Evolutionary conservation across 2,113 vertebrate genomes (phyloP).

Genomic region (Cettia cetti): DNA sequence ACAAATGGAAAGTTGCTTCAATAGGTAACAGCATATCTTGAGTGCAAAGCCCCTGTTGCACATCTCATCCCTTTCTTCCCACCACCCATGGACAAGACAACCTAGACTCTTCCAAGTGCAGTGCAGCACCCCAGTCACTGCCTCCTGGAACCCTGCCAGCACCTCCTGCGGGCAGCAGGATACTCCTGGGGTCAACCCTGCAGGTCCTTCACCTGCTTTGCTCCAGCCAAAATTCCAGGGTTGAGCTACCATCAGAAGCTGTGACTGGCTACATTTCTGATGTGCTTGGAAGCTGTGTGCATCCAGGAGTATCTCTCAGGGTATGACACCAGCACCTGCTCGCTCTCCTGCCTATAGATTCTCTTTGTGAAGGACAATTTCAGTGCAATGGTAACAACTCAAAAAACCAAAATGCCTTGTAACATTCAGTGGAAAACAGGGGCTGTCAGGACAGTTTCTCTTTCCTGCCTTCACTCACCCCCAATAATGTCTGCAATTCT

Average conservation of each 20-base stretch:
- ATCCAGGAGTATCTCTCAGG: neutral
- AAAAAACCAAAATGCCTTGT: neutral
- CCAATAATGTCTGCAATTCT: neutral
- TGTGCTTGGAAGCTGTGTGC: neutral
- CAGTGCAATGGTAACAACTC: neutral
- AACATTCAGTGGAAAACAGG: neutral
- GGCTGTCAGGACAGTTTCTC: neutral
- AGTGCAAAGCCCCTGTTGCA: neutral
- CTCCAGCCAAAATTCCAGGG: neutral
- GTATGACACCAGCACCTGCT: neutral
- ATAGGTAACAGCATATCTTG: neutral
- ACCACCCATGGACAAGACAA: neutral
- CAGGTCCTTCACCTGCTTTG: neutral
- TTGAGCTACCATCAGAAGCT: neutral
- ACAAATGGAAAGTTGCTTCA: neutral
- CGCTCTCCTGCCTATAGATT: neutral
- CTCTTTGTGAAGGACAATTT: neutral
- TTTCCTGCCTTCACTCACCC: neutral
- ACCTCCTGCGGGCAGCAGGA: neutral
- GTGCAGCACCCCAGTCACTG: fast-evolving
- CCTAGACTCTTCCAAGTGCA: neutral
- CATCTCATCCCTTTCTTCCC: fast-evolving
- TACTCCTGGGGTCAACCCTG: fast-evolving
- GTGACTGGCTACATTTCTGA: fast-evolving
- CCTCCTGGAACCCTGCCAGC: neutral